phyloP scores from a whole-genome alignment of 2,797 vertebrate species.

The Podarcis lilfordi region DNA sequence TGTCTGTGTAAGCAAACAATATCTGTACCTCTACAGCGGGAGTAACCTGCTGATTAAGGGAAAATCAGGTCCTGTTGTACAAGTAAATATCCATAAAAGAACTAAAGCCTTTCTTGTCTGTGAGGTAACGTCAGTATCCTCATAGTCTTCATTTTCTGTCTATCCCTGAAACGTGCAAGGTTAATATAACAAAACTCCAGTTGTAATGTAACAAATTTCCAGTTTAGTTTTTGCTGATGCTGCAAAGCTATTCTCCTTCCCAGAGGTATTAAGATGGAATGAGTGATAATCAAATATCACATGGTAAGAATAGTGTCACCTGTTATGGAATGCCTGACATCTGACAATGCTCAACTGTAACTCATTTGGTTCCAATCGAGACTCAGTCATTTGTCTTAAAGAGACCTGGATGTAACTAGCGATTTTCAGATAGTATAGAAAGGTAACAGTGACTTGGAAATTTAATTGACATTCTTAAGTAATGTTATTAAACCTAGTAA shows the following conservation, averaged over 20 bases:
- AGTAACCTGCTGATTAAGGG: not conserved
- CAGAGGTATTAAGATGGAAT: not conserved
- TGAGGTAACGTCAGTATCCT: not conserved
- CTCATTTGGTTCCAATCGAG: not conserved
- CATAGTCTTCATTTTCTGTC: not conserved
- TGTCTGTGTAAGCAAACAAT: not conserved
- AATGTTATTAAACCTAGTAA: conserved; percentile 25
- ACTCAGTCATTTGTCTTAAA: not conserved
- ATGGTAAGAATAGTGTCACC: not conserved
- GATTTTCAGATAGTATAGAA: not conserved
- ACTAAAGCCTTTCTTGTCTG: not conserved
- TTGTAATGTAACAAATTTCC: not conserved
- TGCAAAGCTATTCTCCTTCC: not conserved
- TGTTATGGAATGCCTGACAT: not conserved
- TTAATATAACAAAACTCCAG: not conserved
- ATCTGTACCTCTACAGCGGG: not conserved
- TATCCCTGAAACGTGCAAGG: not conserved
- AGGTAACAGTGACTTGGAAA: not conserved
- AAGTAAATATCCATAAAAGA: not conserved
- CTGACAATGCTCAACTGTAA: not conserved
- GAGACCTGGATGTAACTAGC: not conserved
- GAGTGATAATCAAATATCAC: not conserved
- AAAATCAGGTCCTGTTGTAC: not conserved
- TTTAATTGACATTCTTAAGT: not conserved
- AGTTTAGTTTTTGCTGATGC: not conserved